Evolutionary conservation across 2,797 vertebrate genomes (phyloP).

Genomic region (Ctenopoma kingsleyae): DNA sequence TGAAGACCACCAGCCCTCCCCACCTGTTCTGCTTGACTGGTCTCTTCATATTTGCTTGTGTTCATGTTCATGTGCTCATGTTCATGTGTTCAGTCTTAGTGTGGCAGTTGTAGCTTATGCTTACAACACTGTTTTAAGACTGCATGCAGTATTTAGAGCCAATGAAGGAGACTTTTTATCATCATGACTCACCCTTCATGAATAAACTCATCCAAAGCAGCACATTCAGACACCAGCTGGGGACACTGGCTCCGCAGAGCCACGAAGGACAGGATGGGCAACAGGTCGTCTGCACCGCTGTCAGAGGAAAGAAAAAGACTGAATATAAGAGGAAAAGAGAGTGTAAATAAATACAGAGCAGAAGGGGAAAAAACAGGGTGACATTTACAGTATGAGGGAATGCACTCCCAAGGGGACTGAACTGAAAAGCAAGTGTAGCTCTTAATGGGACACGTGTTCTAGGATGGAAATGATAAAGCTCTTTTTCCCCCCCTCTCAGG

Average conservation of each 20-base stretch:
- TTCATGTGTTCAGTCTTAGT: background rate
- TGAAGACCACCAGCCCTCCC: background rate
- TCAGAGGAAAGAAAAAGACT: background rate
- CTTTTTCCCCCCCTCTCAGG: constrained; percentile 36
- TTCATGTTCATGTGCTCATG: background rate
- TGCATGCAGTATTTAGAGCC: background rate
- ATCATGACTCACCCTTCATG: constrained; percentile 90
- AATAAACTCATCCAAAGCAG: constrained; percentile 95
- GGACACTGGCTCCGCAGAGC: constrained; percentile 90
- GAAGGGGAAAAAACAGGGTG: background rate
- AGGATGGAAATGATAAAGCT: constrained; percentile 59
- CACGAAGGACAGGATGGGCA: constrained; percentile 95
- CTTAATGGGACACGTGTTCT: constrained; percentile 55
- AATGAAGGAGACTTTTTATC: constrained; percentile 5
- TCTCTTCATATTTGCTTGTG: background rate
- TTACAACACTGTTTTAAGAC: background rate
- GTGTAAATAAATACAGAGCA: constrained; percentile 39
- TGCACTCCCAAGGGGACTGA: constrained; percentile 26
- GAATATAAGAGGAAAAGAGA: constrained; percentile 3
- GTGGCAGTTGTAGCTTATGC: background rate
- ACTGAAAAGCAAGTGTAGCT: constrained; percentile 39
- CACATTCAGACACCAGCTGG: constrained; percentile 93
- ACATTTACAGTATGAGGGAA: constrained; percentile 35
- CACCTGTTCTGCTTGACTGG: background rate
- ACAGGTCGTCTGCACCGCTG: constrained; percentile 94